phyloP scores from a whole-genome alignment of 2,888 invertebrate species.

The Norana najaformis region DNA sequence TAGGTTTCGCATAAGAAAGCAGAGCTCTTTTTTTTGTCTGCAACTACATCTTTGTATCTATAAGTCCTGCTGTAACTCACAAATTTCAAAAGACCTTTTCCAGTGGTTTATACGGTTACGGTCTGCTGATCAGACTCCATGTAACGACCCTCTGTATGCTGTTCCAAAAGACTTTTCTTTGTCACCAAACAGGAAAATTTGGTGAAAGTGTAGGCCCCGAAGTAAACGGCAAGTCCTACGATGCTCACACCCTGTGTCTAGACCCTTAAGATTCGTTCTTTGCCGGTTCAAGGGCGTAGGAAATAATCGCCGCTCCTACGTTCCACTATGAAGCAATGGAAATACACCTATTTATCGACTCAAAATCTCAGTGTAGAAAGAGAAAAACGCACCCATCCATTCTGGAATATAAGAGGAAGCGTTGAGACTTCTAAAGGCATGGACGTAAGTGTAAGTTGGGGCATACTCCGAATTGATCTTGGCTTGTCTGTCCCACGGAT shows the following conservation, averaged over 20 bases:
- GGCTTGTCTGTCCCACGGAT: constrained; percentile 33
- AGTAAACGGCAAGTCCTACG: not conserved
- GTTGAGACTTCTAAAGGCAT: constrained; percentile 37
- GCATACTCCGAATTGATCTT: constrained; percentile 32
- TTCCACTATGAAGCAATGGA: not conserved
- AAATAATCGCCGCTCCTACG: not conserved
- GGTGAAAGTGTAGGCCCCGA: too few species aligned
- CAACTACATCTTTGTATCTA: not conserved
- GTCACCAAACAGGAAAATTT: too few species aligned
- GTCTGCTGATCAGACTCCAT: not conserved
- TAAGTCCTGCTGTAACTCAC: not conserved
- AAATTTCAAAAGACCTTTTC: not conserved
- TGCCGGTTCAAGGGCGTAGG: too few species aligned
- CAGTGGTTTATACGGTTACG: not conserved
- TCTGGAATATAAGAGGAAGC: constrained; percentile 25
- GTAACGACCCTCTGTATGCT: not conserved
- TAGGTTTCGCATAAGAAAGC: too few species aligned
- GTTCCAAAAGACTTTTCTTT: not conserved
- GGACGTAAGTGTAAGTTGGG: constrained; percentile 32
- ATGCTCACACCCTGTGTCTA: not conserved
- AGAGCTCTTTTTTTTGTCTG: not conserved
- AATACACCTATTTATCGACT: not conserved
- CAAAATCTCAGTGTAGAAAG: not conserved
- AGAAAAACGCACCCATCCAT: constrained; percentile 41
- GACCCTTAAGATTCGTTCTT: not conserved